A percentile compares a stretch with the other conserved stretches of the same genome.
Conservation (phyloP, 2,888 invertebrate species). For the Galeopsomyia nigrocyanea region DNA sequence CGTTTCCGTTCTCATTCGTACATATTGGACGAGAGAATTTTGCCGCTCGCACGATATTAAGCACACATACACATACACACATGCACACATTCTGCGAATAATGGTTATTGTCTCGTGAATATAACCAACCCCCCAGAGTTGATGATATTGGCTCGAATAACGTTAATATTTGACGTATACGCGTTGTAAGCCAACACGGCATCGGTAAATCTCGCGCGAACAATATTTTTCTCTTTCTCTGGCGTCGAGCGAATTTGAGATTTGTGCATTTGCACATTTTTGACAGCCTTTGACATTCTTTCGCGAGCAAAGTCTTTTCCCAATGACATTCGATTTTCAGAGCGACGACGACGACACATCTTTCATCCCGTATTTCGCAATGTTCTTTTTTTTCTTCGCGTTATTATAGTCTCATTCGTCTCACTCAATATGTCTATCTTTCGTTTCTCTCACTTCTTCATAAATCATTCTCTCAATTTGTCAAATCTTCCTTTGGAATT, state of each 20-base stretch:
- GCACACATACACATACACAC: not conserved
- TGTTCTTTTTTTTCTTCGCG: not conserved
- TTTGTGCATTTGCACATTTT: no score
- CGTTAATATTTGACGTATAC: not conserved
- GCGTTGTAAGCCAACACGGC: no score
- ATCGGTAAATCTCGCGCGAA: no score
- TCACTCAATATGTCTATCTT: not conserved
- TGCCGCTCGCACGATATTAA: no score
- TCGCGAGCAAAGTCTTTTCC: no score
- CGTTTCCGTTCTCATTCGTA: constrained; percentile 25
- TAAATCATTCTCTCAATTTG: constrained; percentile 28
- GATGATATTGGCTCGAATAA: not conserved
- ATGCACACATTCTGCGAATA: not conserved
- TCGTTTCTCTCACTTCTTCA: constrained; percentile 9
- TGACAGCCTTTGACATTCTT: no score
- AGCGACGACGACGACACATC: not conserved
- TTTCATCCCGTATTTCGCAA: constrained; percentile 5
- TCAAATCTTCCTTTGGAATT: not conserved
- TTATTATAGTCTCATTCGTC: not conserved
- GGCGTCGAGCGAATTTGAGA: no score
- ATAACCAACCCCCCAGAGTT: not conserved
- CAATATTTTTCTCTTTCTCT: no score
- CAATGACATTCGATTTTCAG: not conserved
- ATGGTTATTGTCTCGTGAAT: not conserved
- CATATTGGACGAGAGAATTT: constrained; percentile 5